These are phyloP conservation scores for Drosophila paulistorum DNA, from an alignment of 1,140 invertebrate genomes.

Conservation along the genomic window DNA sequence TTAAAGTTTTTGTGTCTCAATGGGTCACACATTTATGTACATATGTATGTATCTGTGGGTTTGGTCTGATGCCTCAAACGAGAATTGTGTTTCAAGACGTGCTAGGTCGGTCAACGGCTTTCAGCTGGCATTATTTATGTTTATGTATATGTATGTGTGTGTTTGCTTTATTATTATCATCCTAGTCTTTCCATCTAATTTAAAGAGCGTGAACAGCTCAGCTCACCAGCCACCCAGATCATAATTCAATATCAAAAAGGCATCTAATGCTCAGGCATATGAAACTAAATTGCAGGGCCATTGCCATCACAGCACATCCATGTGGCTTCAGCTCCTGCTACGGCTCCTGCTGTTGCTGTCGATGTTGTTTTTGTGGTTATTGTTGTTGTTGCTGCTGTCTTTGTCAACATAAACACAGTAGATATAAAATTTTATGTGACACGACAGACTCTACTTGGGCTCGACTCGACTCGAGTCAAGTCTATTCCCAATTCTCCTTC, in stretches of 20 bases:
- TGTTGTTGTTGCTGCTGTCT: constrained; percentile 36
- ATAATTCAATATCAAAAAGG: constrained; percentile 76
- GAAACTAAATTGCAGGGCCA: constrained; percentile 72
- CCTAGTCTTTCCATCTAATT: constrained; percentile 54
- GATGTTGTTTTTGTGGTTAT: constrained; percentile 34
- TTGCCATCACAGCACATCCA: constrained; percentile 32
- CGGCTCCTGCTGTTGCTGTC: constrained; percentile 44
- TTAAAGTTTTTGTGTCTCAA: constrained; percentile 46
- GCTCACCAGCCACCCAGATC: constrained; percentile 43
- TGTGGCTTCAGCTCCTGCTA: constrained; percentile 22
- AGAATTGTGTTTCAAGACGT: constrained; percentile 42
- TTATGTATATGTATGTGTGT: constrained; percentile 30
- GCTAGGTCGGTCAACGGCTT: constrained; percentile 51
- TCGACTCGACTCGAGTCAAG: constrained; percentile 21
- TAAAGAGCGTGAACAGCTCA: constrained; percentile 60
- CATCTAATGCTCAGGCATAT: constrained; percentile 69
- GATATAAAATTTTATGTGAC: constrained; percentile 77
- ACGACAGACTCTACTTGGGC: constrained; percentile 28
- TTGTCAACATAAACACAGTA: constrained; percentile 59
- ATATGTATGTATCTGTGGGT: constrained; percentile 4
- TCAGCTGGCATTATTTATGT: constrained; percentile 62
- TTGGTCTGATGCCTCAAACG: constrained; percentile 35
- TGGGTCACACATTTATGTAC: constrained; percentile 28
- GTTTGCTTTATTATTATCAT: constrained; percentile 20
- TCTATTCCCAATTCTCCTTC: constrained; percentile 41